phyloP scores from a whole-genome alignment of 2,888 invertebrate genomes.

The Netelia fuscicornis region DNA sequence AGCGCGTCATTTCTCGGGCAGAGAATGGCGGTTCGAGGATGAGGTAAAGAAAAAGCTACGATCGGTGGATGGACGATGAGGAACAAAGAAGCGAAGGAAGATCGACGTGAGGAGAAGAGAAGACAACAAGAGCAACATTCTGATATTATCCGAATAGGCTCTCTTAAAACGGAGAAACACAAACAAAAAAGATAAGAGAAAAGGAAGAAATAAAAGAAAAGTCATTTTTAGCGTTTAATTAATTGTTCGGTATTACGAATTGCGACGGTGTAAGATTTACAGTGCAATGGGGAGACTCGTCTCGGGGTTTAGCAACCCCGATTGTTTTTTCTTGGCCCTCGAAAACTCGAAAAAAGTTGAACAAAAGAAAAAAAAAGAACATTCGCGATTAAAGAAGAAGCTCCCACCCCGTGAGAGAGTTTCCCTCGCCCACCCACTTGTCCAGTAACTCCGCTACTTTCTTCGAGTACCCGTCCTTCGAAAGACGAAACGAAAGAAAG shows the following conservation, averaged over 20 bases:
- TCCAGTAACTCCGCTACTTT: conserved; percentile 53
- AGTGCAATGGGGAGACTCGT: conserved; percentile 65
- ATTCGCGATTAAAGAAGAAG: conserved; percentile 3
- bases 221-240: conserved; percentile 79
- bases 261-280: conserved; percentile 65
- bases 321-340: conserved; percentile 29
- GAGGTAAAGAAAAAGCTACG: background rate
- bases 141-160: conserved; percentile 63
- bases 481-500: conserved; percentile 30
- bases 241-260: conserved; percentile 72
- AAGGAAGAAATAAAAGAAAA: conserved; percentile 68
- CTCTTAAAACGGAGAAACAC: conserved; percentile 56
- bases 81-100: conserved; percentile 54
- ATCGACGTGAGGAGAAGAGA: conserved; percentile 50
- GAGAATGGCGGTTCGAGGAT: conserved; percentile 14
- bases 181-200: conserved; percentile 38
- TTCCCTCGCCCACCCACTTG: conserved; percentile 47
- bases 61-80: conserved; percentile 63
- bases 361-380: conserved; percentile 23
- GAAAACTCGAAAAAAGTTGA: conserved; percentile 44
- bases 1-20: conserved; percentile 40
- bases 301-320: conserved; percentile 37
- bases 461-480: conserved; percentile 64
- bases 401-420: conserved; percentile 35
- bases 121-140: conserved; percentile 67